Conservation (phyloP, 2,888 invertebrate genomes). For the Sussaba pulchella region DNA sequence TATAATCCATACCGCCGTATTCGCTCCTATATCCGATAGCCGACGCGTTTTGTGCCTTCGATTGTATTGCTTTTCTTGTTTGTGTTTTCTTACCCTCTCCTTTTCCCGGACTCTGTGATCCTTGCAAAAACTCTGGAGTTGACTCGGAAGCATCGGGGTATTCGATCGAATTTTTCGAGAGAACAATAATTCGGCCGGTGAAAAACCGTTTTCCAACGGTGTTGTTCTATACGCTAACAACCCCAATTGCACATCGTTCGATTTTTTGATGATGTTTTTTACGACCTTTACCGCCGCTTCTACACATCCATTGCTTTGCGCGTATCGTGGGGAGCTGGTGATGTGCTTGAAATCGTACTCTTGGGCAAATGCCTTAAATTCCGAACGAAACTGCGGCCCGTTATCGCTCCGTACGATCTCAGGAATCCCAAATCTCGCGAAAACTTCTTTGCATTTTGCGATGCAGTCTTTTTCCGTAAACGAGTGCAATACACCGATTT, state of each 20-base stretch:
- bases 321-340: slow-evolving; percentile 33
- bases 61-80: slow-evolving; percentile 53
- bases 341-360: slow-evolving; percentile 36
- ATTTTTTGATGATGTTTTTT: slow-evolving; percentile 38
- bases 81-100: slow-evolving; percentile 43
- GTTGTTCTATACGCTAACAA: slow-evolving; percentile 19
- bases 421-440: slow-evolving; percentile 64
- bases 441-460: slow-evolving; percentile 51
- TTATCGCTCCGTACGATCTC: slow-evolving; percentile 72
- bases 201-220: slow-evolving; percentile 46
- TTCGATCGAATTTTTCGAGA: slow-evolving; percentile 33
- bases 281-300: slow-evolving; percentile 38
- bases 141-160: slow-evolving; percentile 17
- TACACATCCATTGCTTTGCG: slow-evolving; percentile 20
- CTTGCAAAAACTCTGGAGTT: slow-evolving; percentile 10
- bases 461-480: slow-evolving; percentile 19
- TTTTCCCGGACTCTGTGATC: slow-evolving; percentile 53
- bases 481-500: slow-evolving; percentile 34
- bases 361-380: slow-evolving; percentile 36
- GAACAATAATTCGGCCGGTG: slow-evolving; percentile 43
- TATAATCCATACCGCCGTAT: slow-evolving; percentile 69
- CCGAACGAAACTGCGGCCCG: slow-evolving; percentile 53
- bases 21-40: slow-evolving; percentile 57
- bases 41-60: too few relatives aligned
- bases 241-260: background rate